These are phyloP conservation scores for Perodicticus potto DNA, from an alignment of 2,797 vertebrate genomes.

Conservation along the genomic window DNA sequence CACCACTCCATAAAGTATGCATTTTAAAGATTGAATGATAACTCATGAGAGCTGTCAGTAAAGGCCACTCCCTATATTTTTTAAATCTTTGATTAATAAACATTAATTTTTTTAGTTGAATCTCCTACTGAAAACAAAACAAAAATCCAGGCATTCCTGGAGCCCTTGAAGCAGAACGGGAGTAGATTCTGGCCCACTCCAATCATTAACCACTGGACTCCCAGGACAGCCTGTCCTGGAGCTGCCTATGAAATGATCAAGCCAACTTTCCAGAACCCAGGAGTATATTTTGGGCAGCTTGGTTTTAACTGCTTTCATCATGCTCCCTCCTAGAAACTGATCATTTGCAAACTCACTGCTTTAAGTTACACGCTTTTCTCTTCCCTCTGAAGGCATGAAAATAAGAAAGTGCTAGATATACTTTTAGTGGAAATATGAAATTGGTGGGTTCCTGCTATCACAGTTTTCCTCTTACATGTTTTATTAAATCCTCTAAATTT, in stretches of 20 bases:
- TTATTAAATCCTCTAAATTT: background rate
- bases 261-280: background rate
- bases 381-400: background rate
- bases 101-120: slow-evolving; percentile 54
- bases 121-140: slow-evolving; percentile 60
- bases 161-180: slow-evolving; percentile 58
- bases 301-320: background rate
- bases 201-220: slow-evolving; percentile 60
- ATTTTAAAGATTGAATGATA: too few relatives aligned
- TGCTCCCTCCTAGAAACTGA: background rate
- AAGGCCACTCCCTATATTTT: background rate
- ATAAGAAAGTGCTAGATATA: background rate
- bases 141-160: slow-evolving; percentile 75
- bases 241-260: background rate
- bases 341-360: slow-evolving; percentile 12
- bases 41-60: background rate
- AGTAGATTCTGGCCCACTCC: slow-evolving; percentile 10
- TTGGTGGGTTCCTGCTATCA: background rate
- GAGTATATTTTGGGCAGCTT: background rate
- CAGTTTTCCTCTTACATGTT: background rate
- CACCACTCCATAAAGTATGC: too few relatives aligned
- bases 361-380: background rate
- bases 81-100: slow-evolving; percentile 54
- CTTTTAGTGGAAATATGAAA: background rate
- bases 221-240: background rate